Evolutionary conservation across 2,113 vertebrate genomes (phyloP), one percentile per base, ranked within the genome.

Genomic region (Pelusios castaneus): DNA sequence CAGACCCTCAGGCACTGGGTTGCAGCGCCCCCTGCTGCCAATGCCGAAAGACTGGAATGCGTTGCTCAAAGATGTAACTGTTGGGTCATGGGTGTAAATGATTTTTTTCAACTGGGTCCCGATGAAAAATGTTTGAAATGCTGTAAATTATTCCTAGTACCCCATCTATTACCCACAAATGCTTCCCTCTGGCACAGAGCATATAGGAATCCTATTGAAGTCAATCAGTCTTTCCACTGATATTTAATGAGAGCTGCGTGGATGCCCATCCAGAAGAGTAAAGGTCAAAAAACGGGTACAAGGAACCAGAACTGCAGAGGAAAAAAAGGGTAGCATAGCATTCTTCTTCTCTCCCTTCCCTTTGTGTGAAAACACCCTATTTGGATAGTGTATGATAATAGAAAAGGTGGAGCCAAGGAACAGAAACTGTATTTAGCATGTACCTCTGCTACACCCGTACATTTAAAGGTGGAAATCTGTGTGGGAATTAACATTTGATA

Each of bases 401-500:
- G 82, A 94, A 41, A 14, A 49, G 63, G 83, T 8, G 11, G 55
- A n/a, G 82, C 31, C 27, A n/a, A 6, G 10, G 1, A 95, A 8
- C n/a, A 43, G 21, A 75, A 38, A 2, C 2, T 38, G 10, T 4
- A 5, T 11, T 67, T 2, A 1, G 6, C 31, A 54, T 41, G 5
- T 21, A 41, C 78, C 58, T 82, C 80, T 82, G 27, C 54, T 63
- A 60, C 11, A 58, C 11, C 58, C 1, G 1, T 24, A 21, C 88
- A 58, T 88, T 88, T 83, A 84, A 51, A 89, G 55, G 13, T 81
- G 55, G 6, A 91, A 84, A 4, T 9, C 5, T 25, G 47, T 54
- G 47, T 2, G 0, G 92, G 31, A 38, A 82, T 77, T 94, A 51
- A 4, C 16, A 54, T 73, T 4, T 21, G 25, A 29, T 75, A 81